These are phyloP conservation scores for Caerostris darwini DNA, from an alignment of 1,140 invertebrate genomes.

Conservation along the genomic window DNA sequence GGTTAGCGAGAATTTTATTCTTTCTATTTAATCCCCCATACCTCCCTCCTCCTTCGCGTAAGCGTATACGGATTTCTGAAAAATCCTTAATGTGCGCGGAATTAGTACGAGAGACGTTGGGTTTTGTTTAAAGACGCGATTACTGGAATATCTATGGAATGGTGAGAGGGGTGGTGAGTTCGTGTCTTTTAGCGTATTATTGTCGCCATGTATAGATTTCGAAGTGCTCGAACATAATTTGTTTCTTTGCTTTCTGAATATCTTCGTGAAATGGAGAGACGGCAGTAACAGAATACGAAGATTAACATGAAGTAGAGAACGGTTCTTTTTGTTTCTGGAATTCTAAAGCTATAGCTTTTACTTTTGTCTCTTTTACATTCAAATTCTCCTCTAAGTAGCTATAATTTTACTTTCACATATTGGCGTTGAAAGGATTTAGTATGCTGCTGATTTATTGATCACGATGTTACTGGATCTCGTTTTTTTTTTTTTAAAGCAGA, in stretches of 20 bases:
- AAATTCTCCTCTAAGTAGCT: not conserved
- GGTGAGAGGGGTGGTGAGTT: not conserved
- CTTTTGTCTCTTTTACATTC: not conserved
- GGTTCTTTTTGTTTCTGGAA: not conserved
- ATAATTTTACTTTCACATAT: constrained; percentile 33
- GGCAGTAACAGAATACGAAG: not conserved
- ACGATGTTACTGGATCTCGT: no score
- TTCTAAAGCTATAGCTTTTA: not conserved
- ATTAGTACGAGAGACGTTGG: constrained; percentile 9
- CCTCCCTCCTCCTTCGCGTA: not conserved
- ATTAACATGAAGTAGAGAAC: constrained; percentile 17
- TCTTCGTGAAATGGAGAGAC: not conserved
- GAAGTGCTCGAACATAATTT: constrained; percentile 33
- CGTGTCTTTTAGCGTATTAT: constrained; percentile 55
- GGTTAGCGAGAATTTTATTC: constrained; percentile 33
- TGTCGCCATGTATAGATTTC: constrained; percentile 48
- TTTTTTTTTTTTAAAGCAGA: no score
- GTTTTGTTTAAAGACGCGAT: constrained; percentile 47
- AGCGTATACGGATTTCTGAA: constrained; percentile 23
- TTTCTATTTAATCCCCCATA: not conserved
- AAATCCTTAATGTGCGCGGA: constrained; percentile 37
- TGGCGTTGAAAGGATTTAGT: not conserved
- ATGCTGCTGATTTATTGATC: constrained; percentile 19
- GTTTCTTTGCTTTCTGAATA: constrained; percentile 15
- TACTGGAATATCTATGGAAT: not conserved